These are phyloP conservation scores for Corythornis madagascariensis DNA, from an alignment of 2,113 vertebrate genomes.

Conservation along the genomic window DNA sequence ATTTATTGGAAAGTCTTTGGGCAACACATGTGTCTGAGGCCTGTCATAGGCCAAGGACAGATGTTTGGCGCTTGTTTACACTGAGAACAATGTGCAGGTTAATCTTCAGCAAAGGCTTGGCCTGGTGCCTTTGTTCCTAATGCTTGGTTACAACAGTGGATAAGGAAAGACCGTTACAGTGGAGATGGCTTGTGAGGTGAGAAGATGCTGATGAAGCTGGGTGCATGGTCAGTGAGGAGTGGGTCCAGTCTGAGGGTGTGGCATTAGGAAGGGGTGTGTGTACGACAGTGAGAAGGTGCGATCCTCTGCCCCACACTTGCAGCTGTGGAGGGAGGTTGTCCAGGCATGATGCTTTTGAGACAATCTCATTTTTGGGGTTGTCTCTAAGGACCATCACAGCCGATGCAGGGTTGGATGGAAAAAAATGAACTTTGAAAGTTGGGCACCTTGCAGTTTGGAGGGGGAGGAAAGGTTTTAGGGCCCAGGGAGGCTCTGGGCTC, in stretches of 20 bases:
- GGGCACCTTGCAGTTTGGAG: not conserved
- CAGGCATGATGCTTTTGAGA: not conserved
- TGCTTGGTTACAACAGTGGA: not conserved
- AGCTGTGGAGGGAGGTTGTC: not conserved
- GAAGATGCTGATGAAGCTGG: not conserved
- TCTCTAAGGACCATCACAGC: not conserved
- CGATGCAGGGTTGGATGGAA: not conserved
- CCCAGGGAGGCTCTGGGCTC: not conserved
- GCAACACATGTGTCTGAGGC: not conserved
- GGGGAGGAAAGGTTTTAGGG: not conserved
- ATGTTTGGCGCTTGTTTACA: not conserved
- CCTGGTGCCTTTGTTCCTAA: not conserved
- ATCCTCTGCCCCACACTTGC: not conserved
- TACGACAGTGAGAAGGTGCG: not conserved
- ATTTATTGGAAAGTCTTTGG: not conserved
- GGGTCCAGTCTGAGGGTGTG: accelerated
- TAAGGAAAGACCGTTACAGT: not conserved
- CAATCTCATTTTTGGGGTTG: not conserved
- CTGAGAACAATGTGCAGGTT: not conserved
- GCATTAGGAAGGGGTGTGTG: not conserved
- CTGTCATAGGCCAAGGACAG: not conserved
- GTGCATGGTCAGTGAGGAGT: not conserved
- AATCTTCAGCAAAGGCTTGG: not conserved
- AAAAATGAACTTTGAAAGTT: not conserved
- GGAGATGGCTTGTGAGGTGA: accelerated